Evolutionary conservation across 2,888 invertebrate genomes (phyloP).

Genomic region (Sericinus montela): DNA sequence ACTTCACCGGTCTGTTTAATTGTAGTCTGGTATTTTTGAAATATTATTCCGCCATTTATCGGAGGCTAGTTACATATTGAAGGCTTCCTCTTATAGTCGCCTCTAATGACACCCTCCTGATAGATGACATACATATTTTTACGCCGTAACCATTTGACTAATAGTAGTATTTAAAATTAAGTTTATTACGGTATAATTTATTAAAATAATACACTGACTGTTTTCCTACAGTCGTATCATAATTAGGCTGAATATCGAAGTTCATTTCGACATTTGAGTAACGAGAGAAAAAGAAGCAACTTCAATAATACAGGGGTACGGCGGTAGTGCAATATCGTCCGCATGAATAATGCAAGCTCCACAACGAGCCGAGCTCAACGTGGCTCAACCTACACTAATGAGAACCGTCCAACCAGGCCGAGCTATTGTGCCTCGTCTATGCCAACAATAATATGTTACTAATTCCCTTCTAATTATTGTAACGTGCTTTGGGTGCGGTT

Average conservation of each 20-base stretch:
- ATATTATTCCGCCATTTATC: too few relatives aligned
- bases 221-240: neutral
- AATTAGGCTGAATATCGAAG: slow-evolving; percentile 35
- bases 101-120: too few relatives aligned
- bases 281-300: slow-evolving; percentile 35
- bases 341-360: slow-evolving; percentile 73
- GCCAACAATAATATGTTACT: slow-evolving; percentile 71
- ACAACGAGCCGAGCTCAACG: slow-evolving; percentile 48
- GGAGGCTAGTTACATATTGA: too few relatives aligned
- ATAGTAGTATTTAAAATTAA: too few relatives aligned
- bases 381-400: slow-evolving; percentile 65
- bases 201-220: too few relatives aligned
- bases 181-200: too few relatives aligned
- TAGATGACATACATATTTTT: too few relatives aligned
- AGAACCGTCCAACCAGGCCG: slow-evolving; percentile 57
- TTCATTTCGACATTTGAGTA: slow-evolving; percentile 44
- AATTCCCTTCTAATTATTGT: slow-evolving; percentile 69
- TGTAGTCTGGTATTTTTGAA: too few relatives aligned
- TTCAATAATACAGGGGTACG: slow-evolving; percentile 19
- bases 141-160: too few relatives aligned
- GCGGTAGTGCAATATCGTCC: slow-evolving; percentile 69
- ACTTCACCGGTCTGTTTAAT: too few relatives aligned
- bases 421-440: slow-evolving; percentile 60
- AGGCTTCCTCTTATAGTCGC: too few relatives aligned
- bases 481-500: slow-evolving; percentile 34